These are phyloP conservation scores for Burhinus bistriatus DNA, from an alignment of 2,113 vertebrate species.

Conservation along the genomic window DNA sequence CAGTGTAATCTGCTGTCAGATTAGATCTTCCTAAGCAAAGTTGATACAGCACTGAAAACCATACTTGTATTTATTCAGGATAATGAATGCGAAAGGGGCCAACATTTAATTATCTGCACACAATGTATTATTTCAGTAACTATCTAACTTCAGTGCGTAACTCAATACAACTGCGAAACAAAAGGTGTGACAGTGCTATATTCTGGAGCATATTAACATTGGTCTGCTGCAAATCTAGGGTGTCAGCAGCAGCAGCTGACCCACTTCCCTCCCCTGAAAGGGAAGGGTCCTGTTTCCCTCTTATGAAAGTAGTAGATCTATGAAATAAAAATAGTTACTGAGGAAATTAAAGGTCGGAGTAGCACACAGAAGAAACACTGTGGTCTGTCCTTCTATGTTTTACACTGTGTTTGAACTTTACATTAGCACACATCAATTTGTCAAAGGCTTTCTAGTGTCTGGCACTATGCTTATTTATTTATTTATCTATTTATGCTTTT, in stretches of 20 bases:
- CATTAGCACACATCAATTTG: not conserved
- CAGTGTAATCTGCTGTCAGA: not conserved
- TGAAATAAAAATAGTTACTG: not conserved
- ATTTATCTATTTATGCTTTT: not conserved
- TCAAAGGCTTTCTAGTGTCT: not conserved
- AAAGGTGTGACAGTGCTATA: not conserved
- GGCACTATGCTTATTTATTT: not conserved
- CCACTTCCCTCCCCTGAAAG: not conserved
- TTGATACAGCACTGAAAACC: not conserved
- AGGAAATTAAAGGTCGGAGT: not conserved
- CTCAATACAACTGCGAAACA: not conserved
- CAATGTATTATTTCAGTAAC: not conserved
- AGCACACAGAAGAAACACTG: rapidly evolving
- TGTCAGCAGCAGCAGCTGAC: not conserved
- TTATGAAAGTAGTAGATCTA: not conserved
- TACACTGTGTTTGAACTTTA: not conserved
- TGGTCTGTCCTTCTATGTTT: not conserved
- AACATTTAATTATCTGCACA: not conserved
- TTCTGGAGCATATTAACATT: not conserved
- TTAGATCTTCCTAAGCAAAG: not conserved
- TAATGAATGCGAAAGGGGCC: not conserved
- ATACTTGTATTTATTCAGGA: not conserved
- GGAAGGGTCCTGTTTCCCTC: too few relatives aligned
- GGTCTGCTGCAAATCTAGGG: not conserved
- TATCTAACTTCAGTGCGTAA: not conserved